Conservation (phyloP, 1,140 invertebrate species). For the Diorhabda elongata region DNA sequence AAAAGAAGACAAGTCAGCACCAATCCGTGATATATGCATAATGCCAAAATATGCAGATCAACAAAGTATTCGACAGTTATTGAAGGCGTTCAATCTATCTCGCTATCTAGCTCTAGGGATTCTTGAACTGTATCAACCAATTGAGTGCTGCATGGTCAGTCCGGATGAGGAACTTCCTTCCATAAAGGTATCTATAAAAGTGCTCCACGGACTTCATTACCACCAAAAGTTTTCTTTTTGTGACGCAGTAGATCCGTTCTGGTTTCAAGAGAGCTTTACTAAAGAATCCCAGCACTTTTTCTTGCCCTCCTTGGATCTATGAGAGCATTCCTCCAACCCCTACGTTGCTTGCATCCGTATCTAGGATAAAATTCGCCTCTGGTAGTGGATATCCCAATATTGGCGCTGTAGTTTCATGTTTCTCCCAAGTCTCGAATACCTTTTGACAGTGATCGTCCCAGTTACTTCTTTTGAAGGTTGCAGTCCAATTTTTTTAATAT, state of each 20-base stretch:
- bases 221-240: constrained; percentile 18
- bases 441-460: constrained; percentile 15
- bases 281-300: constrained; percentile 11
- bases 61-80: too few relatives aligned
- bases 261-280: constrained; percentile 18
- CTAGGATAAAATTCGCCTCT: constrained; percentile 27
- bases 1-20: too few relatives aligned
- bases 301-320: constrained; percentile 25
- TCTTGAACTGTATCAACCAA: too few relatives aligned
- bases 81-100: background rate
- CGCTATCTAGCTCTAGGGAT: too few relatives aligned
- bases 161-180: constrained; percentile 11
- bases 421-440: constrained; percentile 13
- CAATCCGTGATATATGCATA: too few relatives aligned
- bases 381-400: constrained; percentile 11
- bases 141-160: too few relatives aligned
- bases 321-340: constrained; percentile 29
- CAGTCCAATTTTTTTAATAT: background rate
- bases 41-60: too few relatives aligned
- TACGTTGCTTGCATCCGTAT: constrained; percentile 30
- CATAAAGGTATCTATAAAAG: constrained; percentile 23
- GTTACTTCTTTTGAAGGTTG: background rate
- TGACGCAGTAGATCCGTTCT: constrained; percentile 25
- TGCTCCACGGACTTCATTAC: constrained; percentile 13
- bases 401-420: background rate